Evolutionary conservation across 2,888 invertebrate genomes (phyloP), one percentile per base, ranked within the genome.

Genomic region (Hemicrepidius hirtus): DNA sequence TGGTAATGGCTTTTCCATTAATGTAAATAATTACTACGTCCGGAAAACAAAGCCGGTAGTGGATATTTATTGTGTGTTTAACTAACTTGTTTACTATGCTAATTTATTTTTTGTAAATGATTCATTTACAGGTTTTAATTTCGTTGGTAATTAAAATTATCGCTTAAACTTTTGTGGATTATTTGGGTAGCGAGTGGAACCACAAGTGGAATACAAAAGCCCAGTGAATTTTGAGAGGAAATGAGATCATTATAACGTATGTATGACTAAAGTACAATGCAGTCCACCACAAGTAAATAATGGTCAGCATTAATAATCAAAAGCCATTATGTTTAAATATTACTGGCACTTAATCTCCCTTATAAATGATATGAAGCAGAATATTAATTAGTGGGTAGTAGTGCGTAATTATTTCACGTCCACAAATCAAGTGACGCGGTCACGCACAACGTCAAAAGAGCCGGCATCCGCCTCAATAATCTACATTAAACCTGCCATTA

Each of bases 381-480:
- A 77, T 77, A 78, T 77, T 78, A 78, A 77, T 74, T 73, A 75
- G 76, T 71, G 77, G 75, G 74, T 74, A 75, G 76, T 72, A 71
- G 73, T 50, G 72, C 74, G 72, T 76, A 77, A 79, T 79, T 79
- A 79, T 78, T 77, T 78, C 76, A 70, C 77, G 77, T 76, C 76
- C 72, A 77, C 76, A 79, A 79, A 79, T 76, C 74, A 76, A 74
- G 72, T 66, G 74, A 72, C 59, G 69, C 63, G 68, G 74, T 72
- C 74, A 76, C 74, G 76, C 72, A 70, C 63, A 57, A 63, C 72
- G 70, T 76, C 72, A 76, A 76, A 75, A 74, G 76, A 63, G 70
- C 76, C 76, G 76, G 74, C 72, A 72, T 69, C 74, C 71, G 57
- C 37, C n/a, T 57, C 57, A 37, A 57, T 57, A 73, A 44, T 64